Conservation (phyloP, 2,888 invertebrate genomes). For the Drosophila neotestacea region DNA sequence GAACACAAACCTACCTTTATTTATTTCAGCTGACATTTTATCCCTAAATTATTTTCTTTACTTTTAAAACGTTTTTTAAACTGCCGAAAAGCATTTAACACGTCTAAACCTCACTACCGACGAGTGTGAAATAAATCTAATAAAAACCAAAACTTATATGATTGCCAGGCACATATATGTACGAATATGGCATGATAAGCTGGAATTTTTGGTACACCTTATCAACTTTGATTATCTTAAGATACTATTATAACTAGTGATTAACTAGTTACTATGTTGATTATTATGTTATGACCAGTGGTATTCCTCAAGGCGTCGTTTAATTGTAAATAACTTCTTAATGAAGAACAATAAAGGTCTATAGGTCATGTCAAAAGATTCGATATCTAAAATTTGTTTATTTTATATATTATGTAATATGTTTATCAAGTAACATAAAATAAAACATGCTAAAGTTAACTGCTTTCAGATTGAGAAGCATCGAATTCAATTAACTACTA, state of each 20-base stretch:
- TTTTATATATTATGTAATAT: no score
- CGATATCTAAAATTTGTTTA: no score
- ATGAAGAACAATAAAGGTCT: no score
- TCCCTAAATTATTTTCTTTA: not conserved
- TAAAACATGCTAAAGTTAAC: conserved; percentile 23
- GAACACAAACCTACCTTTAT: conserved; percentile 9
- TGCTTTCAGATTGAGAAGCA: not conserved
- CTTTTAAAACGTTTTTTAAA: not conserved
- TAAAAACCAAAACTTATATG: not conserved
- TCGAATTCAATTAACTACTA: not conserved
- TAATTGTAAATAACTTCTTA: no score
- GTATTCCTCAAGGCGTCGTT: no score
- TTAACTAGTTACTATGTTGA: no score
- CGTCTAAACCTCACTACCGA: conserved; percentile 20
- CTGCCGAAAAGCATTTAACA: conserved; percentile 11
- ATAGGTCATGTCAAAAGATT: no score
- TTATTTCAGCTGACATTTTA: conserved; percentile 34
- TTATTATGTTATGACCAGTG: no score
- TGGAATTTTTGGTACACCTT: conserved; percentile 29
- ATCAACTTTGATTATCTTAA: conserved; percentile 55
- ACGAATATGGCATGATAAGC: conserved; percentile 40
- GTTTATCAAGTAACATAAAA: not conserved
- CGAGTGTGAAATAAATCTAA: conserved; percentile 26
- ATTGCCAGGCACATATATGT: conserved; percentile 13
- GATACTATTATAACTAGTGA: conserved; percentile 25